Evolutionary conservation across 2,113 vertebrate genomes (phyloP).

Genomic region (Piaya cayana): DNA sequence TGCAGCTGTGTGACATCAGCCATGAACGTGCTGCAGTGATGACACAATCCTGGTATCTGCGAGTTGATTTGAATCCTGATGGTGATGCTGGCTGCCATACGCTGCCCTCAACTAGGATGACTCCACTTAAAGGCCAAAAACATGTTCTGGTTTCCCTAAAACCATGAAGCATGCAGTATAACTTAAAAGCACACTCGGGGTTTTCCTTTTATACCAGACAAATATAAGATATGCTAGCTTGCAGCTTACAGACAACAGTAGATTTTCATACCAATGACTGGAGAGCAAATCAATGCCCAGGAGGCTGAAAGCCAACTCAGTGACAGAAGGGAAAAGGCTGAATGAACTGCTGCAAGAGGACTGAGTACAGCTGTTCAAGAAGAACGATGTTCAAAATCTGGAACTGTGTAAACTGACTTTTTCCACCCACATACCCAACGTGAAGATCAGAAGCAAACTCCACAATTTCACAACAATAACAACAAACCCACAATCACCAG

Average conservation of each 20-base stretch:
- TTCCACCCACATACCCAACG: background rate
- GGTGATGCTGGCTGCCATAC: background rate
- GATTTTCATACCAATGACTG: background rate
- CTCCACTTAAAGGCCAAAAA: background rate
- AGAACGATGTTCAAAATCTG: background rate
- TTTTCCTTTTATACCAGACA: background rate
- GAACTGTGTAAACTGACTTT: background rate
- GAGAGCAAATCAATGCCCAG: background rate
- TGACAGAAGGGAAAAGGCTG: background rate
- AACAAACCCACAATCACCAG: background rate
- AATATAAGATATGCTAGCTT: background rate
- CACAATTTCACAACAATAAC: background rate
- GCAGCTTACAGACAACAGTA: background rate
- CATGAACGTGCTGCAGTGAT: background rate
- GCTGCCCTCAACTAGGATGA: background rate
- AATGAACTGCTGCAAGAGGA: background rate
- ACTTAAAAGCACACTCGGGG: background rate
- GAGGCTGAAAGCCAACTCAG: background rate
- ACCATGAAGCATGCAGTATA: background rate
- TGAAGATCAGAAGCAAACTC: slow-evolving; percentile 4
- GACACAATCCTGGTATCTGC: background rate
- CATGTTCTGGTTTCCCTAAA: background rate
- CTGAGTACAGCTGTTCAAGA: background rate
- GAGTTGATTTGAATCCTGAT: background rate
- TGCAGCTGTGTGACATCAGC: background rate